A percentile compares a stretch with the other conserved stretches of the same genome.
These are phyloP conservation scores for Phymanthus crucifer DNA, from an alignment of 92 coral and sea anemone genomes.

Conservation along the genomic window DNA sequence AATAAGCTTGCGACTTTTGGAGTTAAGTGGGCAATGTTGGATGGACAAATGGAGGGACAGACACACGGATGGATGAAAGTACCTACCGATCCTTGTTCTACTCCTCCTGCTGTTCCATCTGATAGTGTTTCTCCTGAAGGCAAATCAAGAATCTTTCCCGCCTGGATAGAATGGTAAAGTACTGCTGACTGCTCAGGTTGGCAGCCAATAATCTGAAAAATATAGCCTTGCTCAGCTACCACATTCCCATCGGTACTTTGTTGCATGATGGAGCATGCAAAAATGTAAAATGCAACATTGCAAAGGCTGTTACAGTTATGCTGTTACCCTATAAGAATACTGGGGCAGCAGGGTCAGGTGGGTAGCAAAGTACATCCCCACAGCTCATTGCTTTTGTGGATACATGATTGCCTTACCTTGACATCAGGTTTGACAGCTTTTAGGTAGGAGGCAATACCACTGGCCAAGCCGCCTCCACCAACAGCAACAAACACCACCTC, in stretches of 20 bases:
- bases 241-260: not conserved
- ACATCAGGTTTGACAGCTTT: constrained; percentile 6
- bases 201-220: constrained; percentile 82
- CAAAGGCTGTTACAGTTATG: too few relatives aligned
- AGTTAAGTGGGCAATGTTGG: too few relatives aligned
- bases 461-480: constrained; percentile 91
- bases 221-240: not conserved
- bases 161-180: constrained; percentile 77
- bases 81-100: constrained; percentile 69
- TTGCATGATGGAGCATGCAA: too few relatives aligned
- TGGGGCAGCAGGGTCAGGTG: too few relatives aligned
- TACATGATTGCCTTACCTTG: not conserved
- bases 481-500: constrained; percentile 86
- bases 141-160: constrained; percentile 71
- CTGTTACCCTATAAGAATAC: too few relatives aligned
- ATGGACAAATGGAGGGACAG: too few relatives aligned
- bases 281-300: too few relatives aligned
- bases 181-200: constrained; percentile 79
- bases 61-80: too few relatives aligned
- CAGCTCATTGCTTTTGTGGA: too few relatives aligned
- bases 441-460: not conserved
- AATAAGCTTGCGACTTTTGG: too few relatives aligned
- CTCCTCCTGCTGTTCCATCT: constrained; percentile 86
- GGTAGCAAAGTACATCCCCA: too few relatives aligned
- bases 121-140: constrained; percentile 76